Evolutionary conservation across 2,797 vertebrate genomes (phyloP).

Genomic region (Varecia variegata): DNA sequence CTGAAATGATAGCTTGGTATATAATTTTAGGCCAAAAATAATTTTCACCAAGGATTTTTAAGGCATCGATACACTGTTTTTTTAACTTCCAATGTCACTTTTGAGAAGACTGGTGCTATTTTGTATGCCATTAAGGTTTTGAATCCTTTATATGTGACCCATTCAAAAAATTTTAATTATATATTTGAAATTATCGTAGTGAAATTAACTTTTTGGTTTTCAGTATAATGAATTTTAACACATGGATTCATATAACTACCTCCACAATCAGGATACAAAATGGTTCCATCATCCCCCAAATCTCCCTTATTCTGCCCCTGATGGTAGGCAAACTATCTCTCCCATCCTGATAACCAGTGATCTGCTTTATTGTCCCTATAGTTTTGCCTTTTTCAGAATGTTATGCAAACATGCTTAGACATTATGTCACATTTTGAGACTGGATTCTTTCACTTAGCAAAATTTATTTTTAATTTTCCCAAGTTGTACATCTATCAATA

Average conservation of each 20-base stretch:
- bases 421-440: background rate
- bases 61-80: background rate
- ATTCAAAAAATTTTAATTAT: background rate
- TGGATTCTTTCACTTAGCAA: background rate
- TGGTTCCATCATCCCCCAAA: background rate
- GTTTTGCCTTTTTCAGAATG: background rate
- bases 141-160: background rate
- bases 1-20: background rate
- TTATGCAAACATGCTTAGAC: background rate
- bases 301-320: background rate
- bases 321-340: background rate
- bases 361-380: background rate
- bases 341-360: background rate
- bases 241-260: background rate
- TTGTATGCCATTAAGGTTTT: background rate
- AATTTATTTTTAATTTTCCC: too few relatives aligned
- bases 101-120: background rate
- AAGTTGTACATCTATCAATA: too few relatives aligned
- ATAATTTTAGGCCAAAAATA: background rate
- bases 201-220: background rate
- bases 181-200: background rate
- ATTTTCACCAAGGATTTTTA: background rate
- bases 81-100: background rate
- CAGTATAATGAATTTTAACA: background rate
- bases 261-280: background rate